Evolutionary conservation across 2,888 invertebrate genomes (phyloP).

Genomic region (Morpho deidamia): DNA sequence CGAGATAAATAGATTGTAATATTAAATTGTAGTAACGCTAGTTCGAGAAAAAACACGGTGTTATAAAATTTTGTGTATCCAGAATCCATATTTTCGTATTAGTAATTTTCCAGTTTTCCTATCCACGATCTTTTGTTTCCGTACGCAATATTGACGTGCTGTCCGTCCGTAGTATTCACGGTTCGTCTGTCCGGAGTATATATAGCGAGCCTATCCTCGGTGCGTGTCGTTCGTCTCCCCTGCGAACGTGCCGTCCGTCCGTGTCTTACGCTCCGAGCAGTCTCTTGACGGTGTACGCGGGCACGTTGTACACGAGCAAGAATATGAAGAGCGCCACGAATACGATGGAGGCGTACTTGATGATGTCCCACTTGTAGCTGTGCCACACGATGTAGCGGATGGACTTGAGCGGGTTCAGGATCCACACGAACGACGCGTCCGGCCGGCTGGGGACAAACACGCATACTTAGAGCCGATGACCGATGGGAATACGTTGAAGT

Average conservation of each 20-base stretch:
- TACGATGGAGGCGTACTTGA: constrained; percentile 82
- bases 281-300: constrained; percentile 92
- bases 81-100: no score
- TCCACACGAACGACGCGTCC: constrained; percentile 96
- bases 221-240: neutral
- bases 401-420: constrained; percentile 93
- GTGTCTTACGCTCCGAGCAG: constrained; percentile 91
- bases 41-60: no score
- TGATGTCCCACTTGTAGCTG: constrained; percentile 94
- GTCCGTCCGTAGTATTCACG: neutral
- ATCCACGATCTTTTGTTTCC: neutral
- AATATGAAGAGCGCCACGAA: constrained; percentile 83
- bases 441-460: constrained; percentile 85
- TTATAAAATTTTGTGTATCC: no score
- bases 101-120: no score
- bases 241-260: no score
- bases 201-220: neutral
- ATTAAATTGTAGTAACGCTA: no score
- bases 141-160: neutral
- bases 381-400: constrained; percentile 95
- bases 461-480: no score
- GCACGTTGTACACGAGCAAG: constrained; percentile 90
- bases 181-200: neutral
- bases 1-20: no score
- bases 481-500: no score